phyloP scores from a whole-genome alignment of 2,113 vertebrate genomes.

The Nycticorax nycticorax region DNA sequence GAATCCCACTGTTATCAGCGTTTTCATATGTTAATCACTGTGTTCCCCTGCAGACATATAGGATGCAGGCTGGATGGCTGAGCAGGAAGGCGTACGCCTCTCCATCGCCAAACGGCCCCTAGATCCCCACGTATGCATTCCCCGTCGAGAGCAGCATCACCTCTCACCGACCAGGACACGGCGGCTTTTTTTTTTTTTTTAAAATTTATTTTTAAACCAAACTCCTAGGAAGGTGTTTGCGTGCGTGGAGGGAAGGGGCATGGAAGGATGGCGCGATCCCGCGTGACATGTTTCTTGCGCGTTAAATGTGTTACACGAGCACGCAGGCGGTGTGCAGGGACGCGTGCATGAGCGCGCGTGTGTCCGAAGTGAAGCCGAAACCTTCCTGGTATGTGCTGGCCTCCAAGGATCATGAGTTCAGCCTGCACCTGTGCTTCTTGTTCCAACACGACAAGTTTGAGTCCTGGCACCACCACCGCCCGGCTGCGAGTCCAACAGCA shows the following conservation, averaged over 20 bases:
- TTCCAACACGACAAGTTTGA: not conserved
- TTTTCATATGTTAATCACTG: slow-evolving; percentile 63
- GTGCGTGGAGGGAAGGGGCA: fast-evolving
- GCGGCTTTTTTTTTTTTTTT: fast-evolving
- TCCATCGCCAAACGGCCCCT: not conserved
- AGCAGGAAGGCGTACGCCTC: not conserved
- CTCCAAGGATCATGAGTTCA: not conserved
- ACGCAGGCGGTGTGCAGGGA: not conserved
- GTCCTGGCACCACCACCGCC: not conserved
- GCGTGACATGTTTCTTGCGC: fast-evolving
- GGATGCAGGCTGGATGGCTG: not conserved
- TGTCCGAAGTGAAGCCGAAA: fast-evolving
- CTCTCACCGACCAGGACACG: not conserved
- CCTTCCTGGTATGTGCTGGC: not conserved
- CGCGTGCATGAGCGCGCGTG: fast-evolving
- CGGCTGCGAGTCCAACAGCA: not conserved
- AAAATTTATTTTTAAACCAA: not conserved
- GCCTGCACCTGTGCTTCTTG: slow-evolving; percentile 13
- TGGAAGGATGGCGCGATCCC: fast-evolving
- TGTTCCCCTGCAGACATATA: not conserved
- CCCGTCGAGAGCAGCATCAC: not conserved
- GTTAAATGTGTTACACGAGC: fast-evolving
- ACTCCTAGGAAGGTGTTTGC: fast-evolving
- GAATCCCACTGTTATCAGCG: slow-evolving; percentile 47
- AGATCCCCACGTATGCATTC: fast-evolving